These are phyloP conservation scores for Triplophysa siluroides DNA, from an alignment of 2,113 vertebrate species.

Conservation along the genomic window DNA sequence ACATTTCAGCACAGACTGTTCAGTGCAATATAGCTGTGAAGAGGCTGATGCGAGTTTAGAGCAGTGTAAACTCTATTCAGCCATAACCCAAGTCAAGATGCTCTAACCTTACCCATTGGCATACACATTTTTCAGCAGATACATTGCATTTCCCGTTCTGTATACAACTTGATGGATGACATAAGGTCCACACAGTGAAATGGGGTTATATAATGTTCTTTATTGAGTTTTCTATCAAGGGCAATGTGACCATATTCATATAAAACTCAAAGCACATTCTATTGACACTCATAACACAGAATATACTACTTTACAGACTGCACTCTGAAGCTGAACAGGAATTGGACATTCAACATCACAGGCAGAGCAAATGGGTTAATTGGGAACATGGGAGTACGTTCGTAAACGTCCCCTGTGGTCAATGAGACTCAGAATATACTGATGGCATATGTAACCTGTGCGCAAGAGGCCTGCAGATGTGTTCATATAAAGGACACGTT, in stretches of 20 bases:
- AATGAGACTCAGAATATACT: conserved; percentile 19
- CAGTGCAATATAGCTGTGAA: too few species aligned
- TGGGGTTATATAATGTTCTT: conserved; percentile 42
- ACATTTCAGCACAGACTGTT: too few species aligned
- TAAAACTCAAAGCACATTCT: conserved; percentile 55
- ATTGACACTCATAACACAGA: conserved; percentile 41
- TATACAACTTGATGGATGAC: background rate
- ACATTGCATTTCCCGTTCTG: conserved; percentile 12
- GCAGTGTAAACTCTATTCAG: too few species aligned
- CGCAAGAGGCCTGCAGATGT: conserved; percentile 46
- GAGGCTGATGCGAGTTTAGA: too few species aligned
- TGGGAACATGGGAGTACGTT: background rate
- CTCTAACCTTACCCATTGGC: background rate
- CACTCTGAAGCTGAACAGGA: conserved; percentile 37
- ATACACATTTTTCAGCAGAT: background rate
- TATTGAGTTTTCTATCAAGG: conserved; percentile 48
- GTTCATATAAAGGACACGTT: conserved; percentile 31
- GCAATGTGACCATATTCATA: conserved; percentile 46
- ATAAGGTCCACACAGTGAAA: conserved; percentile 9
- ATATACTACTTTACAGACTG: conserved; percentile 24
- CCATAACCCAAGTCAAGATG: background rate
- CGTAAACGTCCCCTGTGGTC: background rate
- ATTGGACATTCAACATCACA: conserved; percentile 4
- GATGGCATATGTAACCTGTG: conserved; percentile 1
- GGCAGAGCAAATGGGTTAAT: conserved; percentile 26